Evolutionary conservation across 2,888 invertebrate genomes (phyloP).

Genomic region (Sycophila texana): DNA sequence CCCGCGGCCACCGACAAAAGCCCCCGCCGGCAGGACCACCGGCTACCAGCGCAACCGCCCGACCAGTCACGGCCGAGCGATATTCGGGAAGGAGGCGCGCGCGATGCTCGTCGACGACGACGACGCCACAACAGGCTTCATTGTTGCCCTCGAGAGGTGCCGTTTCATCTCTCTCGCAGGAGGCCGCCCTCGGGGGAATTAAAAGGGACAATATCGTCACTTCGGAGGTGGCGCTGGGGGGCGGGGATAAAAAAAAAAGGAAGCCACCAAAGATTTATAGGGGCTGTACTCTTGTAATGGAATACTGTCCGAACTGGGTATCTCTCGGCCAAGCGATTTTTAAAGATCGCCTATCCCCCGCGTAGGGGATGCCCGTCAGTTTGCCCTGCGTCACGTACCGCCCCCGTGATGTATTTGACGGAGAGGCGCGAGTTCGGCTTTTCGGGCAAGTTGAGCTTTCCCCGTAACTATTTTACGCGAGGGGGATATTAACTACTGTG

Average conservation of each 20-base stretch:
- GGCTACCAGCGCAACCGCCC: background rate
- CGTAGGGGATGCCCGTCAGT: background rate
- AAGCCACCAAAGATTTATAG: conserved; percentile 56
- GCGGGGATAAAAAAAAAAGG: no score
- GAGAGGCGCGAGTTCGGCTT: background rate
- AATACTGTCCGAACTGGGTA: conserved; percentile 52
- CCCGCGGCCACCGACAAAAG: background rate
- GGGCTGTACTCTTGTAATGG: conserved; percentile 58
- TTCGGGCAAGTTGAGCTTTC: conserved; percentile 1
- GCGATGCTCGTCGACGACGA: background rate
- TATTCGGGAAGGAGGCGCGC: conserved; percentile 1
- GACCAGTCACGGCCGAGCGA: conserved; percentile 44
- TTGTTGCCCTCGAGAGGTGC: conserved; percentile 24
- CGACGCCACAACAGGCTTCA: background rate
- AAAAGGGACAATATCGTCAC: conserved; percentile 31
- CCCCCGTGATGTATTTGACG: no score
- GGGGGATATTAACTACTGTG: no score
- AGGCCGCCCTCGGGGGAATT: conserved; percentile 23
- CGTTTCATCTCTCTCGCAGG: conserved; percentile 38
- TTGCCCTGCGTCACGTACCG: conserved; percentile 2
- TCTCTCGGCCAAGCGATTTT: conserved; percentile 37
- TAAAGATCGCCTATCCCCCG: conserved; percentile 23
- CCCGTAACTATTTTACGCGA: background rate
- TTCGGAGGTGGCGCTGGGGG: background rate
- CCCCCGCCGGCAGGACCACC: conserved; percentile 9